Conservation (phyloP, 2,113 vertebrate genomes). For the Scomber scombrus region DNA sequence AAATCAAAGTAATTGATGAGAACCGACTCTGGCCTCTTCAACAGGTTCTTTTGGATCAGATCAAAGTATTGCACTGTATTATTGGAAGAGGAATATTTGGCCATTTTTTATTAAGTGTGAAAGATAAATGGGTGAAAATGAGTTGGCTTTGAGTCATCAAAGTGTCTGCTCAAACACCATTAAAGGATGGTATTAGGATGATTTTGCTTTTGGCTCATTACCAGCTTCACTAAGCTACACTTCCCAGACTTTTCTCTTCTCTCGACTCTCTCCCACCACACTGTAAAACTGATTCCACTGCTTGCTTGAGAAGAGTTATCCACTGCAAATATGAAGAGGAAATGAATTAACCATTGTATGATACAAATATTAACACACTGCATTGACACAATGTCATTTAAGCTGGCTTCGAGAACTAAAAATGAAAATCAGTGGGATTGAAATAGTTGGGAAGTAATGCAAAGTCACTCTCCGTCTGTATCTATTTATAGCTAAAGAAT, state of each 20-base stretch:
- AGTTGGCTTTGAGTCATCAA: slow-evolving; percentile 52
- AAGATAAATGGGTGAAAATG: slow-evolving; percentile 53
- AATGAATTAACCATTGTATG: slow-evolving; percentile 27
- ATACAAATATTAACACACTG: slow-evolving; percentile 18
- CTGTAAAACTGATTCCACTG: background rate
- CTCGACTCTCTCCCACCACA: background rate
- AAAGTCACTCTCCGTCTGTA: too few relatives aligned
- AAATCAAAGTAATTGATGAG: slow-evolving; percentile 47
- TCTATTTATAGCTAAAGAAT: too few relatives aligned
- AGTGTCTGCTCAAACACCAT: slow-evolving; percentile 42
- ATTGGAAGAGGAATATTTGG: slow-evolving; percentile 39
- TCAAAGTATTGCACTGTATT: slow-evolving; percentile 20
- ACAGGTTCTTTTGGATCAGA: slow-evolving; percentile 24
- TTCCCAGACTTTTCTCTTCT: slow-evolving; percentile 21
- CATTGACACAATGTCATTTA: background rate
- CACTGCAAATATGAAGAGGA: slow-evolving; percentile 17
- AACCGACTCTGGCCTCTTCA: slow-evolving; percentile 15
- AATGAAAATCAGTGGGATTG: background rate
- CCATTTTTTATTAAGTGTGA: slow-evolving; percentile 34
- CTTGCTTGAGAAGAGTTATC: slow-evolving; percentile 27
- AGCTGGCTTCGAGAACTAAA: background rate
- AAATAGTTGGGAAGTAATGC: too few relatives aligned
- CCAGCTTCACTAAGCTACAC: slow-evolving; percentile 27
- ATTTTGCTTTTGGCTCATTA: slow-evolving; percentile 54
- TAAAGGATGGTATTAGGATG: slow-evolving; percentile 30